These are phyloP conservation scores for Pycnonotus jocosus DNA, from an alignment of 2,113 vertebrate genomes.

Conservation along the genomic window DNA sequence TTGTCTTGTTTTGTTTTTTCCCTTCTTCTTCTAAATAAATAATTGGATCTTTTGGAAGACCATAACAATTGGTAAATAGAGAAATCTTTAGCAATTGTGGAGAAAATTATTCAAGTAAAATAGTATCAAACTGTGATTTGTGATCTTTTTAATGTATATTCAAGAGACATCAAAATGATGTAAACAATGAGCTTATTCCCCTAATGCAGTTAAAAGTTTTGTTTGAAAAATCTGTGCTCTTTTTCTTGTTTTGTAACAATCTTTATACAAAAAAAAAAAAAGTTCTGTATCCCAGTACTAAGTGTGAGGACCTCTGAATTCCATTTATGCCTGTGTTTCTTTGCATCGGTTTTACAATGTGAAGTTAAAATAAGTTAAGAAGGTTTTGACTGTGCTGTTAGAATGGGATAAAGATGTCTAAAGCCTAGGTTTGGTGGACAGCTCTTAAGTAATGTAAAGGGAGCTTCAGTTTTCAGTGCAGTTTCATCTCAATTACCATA, in stretches of 20 bases:
- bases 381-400: not conserved
- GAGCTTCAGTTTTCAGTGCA: not conserved
- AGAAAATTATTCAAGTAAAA: not conserved
- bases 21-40: not conserved
- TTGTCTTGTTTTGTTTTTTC: not conserved
- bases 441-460: not conserved
- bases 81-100: not conserved
- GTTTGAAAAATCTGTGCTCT: not conserved
- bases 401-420: not conserved
- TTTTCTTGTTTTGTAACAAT: not conserved
- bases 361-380: not conserved
- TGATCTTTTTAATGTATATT: not conserved
- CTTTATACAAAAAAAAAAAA: not conserved
- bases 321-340: not conserved
- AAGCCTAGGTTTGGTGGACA: not conserved
- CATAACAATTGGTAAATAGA: not conserved
- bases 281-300: not conserved
- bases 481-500: not conserved
- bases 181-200: not conserved
- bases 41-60: not conserved
- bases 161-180: not conserved
- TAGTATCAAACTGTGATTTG: not conserved
- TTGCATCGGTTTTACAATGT: not conserved
- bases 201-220: not conserved
- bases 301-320: not conserved